These are phyloP conservation scores for Campylomormyrus tamandua DNA, from an alignment of 2,113 vertebrate species.

Conservation along the genomic window DNA sequence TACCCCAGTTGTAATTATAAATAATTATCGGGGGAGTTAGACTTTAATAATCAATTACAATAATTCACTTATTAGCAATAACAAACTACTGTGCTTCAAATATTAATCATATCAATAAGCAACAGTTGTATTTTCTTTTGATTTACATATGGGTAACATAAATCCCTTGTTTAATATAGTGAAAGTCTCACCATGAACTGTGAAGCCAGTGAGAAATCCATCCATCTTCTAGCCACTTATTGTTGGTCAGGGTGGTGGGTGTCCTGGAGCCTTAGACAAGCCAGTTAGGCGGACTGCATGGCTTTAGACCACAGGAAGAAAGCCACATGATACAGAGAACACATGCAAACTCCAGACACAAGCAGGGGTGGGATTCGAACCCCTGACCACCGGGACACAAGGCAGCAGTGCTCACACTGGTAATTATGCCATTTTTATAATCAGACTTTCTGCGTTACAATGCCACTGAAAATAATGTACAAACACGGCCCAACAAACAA, in stretches of 20 bases:
- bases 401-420: not conserved
- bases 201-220: not conserved
- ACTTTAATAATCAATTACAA: slow-evolving; percentile 12
- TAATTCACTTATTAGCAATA: slow-evolving; percentile 3
- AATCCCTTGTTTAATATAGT: not conserved
- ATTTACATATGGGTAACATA: not conserved
- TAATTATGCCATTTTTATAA: not conserved
- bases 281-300: not conserved
- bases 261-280: not conserved
- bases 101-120: not conserved
- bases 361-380: not conserved
- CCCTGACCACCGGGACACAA: not conserved
- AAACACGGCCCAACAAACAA: not conserved
- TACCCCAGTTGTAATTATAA: not conserved
- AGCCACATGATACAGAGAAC: not conserved
- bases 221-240: not conserved
- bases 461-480: not conserved
- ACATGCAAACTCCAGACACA: not conserved
- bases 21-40: not conserved
- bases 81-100: not conserved
- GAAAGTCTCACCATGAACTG: not conserved
- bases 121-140: not conserved
- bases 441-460: not conserved
- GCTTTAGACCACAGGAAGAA: not conserved
- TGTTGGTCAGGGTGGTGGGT: not conserved